Conservation (phyloP, 2,888 invertebrate species). For the Stenichneumon culpator region DNA sequence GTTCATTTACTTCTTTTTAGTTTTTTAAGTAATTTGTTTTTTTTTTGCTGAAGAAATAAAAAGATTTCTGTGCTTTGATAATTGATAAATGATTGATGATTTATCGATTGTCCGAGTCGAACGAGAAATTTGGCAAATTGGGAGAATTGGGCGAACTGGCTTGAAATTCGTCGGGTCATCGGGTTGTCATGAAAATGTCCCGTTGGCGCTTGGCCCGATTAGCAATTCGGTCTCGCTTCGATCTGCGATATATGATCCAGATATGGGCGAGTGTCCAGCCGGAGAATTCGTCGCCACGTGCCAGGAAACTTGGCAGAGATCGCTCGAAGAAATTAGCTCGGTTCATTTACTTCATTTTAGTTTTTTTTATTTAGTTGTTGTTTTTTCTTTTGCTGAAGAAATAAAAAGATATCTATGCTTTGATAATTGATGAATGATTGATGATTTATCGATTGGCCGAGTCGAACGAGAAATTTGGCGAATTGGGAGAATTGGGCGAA, state of each 20-base stretch:
- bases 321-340: slow-evolving; percentile 22
- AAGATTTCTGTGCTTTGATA: background rate
- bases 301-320: slow-evolving; percentile 26
- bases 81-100: background rate
- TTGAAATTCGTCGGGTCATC: background rate
- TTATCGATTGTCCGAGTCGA: background rate
- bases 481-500: background rate
- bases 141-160: background rate
- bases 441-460: background rate
- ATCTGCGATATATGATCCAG: slow-evolving; percentile 44
- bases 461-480: background rate
- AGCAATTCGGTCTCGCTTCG: slow-evolving; percentile 33
- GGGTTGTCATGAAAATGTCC: slow-evolving; percentile 22
- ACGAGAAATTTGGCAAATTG: background rate
- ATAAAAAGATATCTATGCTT: background rate
- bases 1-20: slow-evolving; percentile 36
- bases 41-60: background rate
- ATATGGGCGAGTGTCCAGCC: background rate
- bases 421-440: too few relatives aligned
- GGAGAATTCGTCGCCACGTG: slow-evolving; percentile 43
- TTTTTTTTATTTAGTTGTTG: too few relatives aligned
- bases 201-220: slow-evolving; percentile 43
- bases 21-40: background rate
- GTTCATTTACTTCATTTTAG: slow-evolving; percentile 3
- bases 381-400: background rate